These are phyloP conservation scores for Peromyscus melanophrys DNA, from an alignment of 2,797 vertebrate species.

Conservation along the genomic window DNA sequence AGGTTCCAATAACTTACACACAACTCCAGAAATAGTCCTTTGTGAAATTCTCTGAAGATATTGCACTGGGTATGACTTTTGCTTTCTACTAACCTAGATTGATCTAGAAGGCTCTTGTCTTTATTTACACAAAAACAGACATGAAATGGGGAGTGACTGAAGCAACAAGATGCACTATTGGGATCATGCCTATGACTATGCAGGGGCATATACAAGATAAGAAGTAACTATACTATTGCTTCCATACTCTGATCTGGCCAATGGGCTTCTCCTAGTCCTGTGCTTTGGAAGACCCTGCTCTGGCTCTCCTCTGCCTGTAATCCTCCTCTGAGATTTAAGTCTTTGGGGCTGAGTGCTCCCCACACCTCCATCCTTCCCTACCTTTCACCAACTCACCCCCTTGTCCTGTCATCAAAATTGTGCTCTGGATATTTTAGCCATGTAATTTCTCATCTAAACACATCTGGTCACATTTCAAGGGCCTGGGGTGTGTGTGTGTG, in stretches of 20 bases:
- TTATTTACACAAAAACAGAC: background rate
- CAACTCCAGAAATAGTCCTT: background rate
- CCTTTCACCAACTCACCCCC: background rate
- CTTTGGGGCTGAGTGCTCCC: background rate
- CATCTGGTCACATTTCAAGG: background rate
- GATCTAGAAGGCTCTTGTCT: background rate
- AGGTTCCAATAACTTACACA: background rate
- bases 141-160: background rate
- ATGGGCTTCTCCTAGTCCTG: background rate
- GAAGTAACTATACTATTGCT: background rate
- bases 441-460: background rate
- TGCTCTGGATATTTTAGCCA: background rate
- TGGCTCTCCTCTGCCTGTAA: background rate
- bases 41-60: background rate
- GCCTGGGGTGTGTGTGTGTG: background rate
- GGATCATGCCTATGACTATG: background rate
- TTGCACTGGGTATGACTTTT: background rate
- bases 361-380: too few relatives aligned
- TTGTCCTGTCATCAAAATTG: background rate
- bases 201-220: background rate
- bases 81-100: background rate
- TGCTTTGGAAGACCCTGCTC: background rate
- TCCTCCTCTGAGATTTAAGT: background rate
- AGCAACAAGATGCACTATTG: background rate
- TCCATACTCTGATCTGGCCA: background rate